Conservation (phyloP, 2,888 invertebrate species). For the Pandemis cinnamomeana region DNA sequence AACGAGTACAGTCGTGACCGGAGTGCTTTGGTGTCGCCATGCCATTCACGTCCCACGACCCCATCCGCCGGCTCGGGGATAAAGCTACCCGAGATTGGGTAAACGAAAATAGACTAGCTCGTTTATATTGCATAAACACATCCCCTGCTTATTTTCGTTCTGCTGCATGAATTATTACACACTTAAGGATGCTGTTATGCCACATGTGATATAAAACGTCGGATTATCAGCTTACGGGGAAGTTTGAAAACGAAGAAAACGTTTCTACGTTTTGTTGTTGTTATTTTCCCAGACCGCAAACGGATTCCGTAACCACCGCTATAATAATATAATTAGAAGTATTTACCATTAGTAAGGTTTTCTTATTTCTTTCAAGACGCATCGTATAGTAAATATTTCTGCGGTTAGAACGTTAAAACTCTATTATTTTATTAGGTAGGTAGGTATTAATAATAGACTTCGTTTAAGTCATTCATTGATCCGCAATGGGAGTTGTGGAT, state of each 20-base stretch:
- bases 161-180: conserved; percentile 36
- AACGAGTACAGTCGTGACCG: conserved; percentile 62
- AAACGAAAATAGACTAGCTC: conserved; percentile 66
- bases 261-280: not conserved
- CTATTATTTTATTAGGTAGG: not conserved
- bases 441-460: too few relatives aligned
- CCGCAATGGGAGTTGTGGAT: not conserved
- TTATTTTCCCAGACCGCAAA: not conserved
- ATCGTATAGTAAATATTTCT: conserved; percentile 1
- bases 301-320: not conserved
- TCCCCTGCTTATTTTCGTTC: conserved; percentile 50
- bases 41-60: conserved; percentile 63
- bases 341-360: not conserved
- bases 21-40: conserved; percentile 49
- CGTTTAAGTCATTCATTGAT: conserved; percentile 1
- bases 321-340: not conserved
- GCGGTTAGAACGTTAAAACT: conserved; percentile 10
- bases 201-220: conserved; percentile 25
- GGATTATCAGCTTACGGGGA: conserved; percentile 19
- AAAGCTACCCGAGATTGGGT: conserved; percentile 65
- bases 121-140: conserved; percentile 60
- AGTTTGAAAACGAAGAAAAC: conserved; percentile 2
- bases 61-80: conserved; percentile 51
- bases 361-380: not conserved
- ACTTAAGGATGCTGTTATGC: conserved; percentile 14